Evolutionary conservation across 2,113 vertebrate genomes (phyloP), one percentile per base, ranked within the genome.

Genomic region (Chaetura pelagica): DNA sequence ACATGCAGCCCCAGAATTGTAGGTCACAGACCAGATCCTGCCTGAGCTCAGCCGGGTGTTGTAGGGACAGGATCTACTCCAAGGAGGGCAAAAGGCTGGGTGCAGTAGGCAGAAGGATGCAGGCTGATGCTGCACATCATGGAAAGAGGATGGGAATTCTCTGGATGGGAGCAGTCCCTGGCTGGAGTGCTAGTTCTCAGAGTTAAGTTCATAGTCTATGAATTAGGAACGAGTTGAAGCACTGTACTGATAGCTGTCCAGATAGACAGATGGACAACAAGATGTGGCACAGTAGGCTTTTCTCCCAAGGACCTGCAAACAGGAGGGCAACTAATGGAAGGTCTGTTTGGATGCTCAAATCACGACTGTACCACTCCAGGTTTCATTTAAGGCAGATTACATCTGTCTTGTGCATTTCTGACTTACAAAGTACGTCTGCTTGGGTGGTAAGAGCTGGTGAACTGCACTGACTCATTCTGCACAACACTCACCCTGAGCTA

Each of bases 91-190:
- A 61, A 74, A 48, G 23, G n/a, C 9, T 44, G 58, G 21, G 22
- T n/a, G 7, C 22, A 1, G 21, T 1, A 9, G 34, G 20, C 0
- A 4, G 27, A 38, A 0, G 3, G 51, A 20, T 5, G 1, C 2
- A 5, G 64, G 69, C 29, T 78, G 71, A 16, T 58, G 66, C 64
- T 61, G 55, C 66, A 17, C 29, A 38, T n/a, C 58, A 32, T 0
- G 4, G 34, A 59, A 32, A n/a, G 20, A 11, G 34, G 38, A 79
- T 2, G 14, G 38, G 22, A 88, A 76, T 72, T 63, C 81, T n/a
- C 62, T 1, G 1, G 52, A 44, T 55, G 29, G 16, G 52, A 83
- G 38, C 19, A 59, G 79, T 21, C 7, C 18, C 24, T 4, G 10
- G 17, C 23, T 66, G 52, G 14, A 59, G 6, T 38, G 49, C 14